These are phyloP conservation scores for Pseudopleuronectes americanus DNA, from an alignment of 2,797 vertebrate genomes.

Conservation along the genomic window DNA sequence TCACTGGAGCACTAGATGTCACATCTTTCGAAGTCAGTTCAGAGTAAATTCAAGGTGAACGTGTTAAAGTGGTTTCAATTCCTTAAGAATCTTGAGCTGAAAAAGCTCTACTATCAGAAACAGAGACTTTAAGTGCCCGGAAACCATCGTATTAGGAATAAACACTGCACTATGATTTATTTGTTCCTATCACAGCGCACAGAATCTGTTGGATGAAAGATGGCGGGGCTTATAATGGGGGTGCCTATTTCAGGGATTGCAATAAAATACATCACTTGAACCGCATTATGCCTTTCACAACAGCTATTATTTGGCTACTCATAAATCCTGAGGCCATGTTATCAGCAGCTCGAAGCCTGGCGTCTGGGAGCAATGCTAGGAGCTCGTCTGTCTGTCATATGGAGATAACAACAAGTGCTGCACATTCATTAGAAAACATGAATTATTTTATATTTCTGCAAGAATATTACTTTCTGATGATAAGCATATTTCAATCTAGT, in stretches of 20 bases:
- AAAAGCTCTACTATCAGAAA: not conserved
- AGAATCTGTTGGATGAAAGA: slow-evolving; percentile 33
- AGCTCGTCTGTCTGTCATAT: slow-evolving; percentile 15
- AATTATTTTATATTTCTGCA: not conserved
- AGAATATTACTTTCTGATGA: not conserved
- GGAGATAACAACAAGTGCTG: slow-evolving; percentile 2
- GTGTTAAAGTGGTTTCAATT: not conserved
- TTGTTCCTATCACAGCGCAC: slow-evolving; percentile 39
- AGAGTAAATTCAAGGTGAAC: no score
- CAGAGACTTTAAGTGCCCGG: slow-evolving; percentile 6
- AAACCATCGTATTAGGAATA: slow-evolving; percentile 9
- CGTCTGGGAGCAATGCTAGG: slow-evolving; percentile 8
- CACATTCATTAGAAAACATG: not conserved
- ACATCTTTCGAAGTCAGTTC: no score
- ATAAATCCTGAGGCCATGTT: slow-evolving; percentile 37
- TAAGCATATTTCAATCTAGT: not conserved
- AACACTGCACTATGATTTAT: slow-evolving; percentile 20
- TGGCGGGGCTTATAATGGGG: slow-evolving; percentile 27
- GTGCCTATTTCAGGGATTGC: slow-evolving; percentile 51
- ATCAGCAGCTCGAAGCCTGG: slow-evolving; percentile 25
- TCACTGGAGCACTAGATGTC: no score
- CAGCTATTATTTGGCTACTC: slow-evolving; percentile 51
- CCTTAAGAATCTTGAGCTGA: not conserved
- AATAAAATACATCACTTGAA: slow-evolving; percentile 63
- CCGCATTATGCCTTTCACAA: slow-evolving; percentile 41